Percentiles rank a stretch among this genome's conserved stretches.
phyloP scores from a whole-genome alignment of 2,113 vertebrate species.

The Oenanthe oenanthe region DNA sequence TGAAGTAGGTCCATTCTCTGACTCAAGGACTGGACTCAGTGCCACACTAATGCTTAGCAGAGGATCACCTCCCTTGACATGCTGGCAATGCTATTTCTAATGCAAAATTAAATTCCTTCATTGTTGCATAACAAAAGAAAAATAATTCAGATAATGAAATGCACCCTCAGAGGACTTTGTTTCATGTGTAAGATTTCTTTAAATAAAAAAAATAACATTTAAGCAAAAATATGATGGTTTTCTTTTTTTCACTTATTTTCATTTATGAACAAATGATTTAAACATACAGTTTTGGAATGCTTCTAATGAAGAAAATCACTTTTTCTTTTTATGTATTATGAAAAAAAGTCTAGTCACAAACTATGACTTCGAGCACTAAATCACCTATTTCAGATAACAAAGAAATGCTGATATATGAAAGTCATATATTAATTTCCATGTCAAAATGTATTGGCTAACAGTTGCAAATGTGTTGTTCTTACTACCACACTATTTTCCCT shows the following conservation, averaged over 20 bases:
- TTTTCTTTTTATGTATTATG: neutral
- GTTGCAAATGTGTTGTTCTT: neutral
- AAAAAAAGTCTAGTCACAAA: neutral
- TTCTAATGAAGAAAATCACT: neutral
- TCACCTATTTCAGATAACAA: neutral
- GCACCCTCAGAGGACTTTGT: neutral
- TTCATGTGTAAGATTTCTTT: neutral
- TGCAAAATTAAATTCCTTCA: neutral
- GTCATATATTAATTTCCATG: neutral
- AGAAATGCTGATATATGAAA: neutral
- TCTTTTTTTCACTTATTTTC: neutral
- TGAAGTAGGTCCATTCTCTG: neutral
- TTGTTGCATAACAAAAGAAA: neutral
- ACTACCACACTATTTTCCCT: neutral
- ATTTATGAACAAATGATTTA: neutral
- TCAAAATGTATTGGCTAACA: neutral
- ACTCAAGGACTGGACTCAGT: neutral
- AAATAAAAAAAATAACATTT: neutral
- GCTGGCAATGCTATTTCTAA: neutral
- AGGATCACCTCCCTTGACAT: accelerated
- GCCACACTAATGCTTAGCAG: accelerated
- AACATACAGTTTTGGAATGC: neutral
- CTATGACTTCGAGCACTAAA: neutral
- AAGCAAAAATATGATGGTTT: neutral
- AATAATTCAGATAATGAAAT: neutral